These are phyloP conservation scores for Drosophila nigritarsus DNA, from an alignment of 2,888 invertebrate species.

Conservation along the genomic window DNA sequence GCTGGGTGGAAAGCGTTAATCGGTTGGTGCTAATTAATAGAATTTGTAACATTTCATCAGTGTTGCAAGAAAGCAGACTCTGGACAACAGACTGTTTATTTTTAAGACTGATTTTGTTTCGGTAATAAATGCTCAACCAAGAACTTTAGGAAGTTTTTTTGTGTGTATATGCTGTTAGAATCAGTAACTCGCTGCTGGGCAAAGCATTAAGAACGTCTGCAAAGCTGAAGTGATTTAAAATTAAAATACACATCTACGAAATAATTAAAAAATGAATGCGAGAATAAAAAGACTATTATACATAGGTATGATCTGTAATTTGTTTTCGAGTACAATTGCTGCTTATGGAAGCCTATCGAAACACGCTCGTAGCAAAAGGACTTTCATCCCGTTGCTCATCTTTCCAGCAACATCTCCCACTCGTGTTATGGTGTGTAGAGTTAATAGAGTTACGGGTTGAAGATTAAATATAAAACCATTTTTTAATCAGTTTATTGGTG, in stretches of 20 bases:
- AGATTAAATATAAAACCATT: background rate
- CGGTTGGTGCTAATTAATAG: conserved; percentile 70
- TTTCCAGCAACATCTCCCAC: conserved; percentile 84
- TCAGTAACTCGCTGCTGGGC: conserved; percentile 54
- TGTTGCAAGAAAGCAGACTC: conserved; percentile 22
- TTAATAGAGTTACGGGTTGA: background rate
- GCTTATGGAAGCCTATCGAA: conserved; percentile 58
- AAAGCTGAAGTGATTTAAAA: conserved; percentile 5
- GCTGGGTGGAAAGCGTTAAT: conserved; percentile 42
- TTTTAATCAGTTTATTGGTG: conserved; percentile 78
- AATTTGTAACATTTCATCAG: conserved; percentile 64
- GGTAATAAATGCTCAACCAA: conserved; percentile 35
- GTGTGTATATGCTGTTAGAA: conserved; percentile 5
- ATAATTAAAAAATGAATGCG: conserved; percentile 38
- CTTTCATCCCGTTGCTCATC: conserved; percentile 71
- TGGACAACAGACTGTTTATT: conserved; percentile 7
- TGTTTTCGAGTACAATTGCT: conserved; percentile 7
- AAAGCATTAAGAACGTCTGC: conserved; percentile 56
- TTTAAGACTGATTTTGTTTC: conserved; percentile 3
- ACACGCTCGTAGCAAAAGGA: conserved; percentile 60
- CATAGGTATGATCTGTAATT: conserved; percentile 24
- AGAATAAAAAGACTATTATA: conserved; percentile 10
- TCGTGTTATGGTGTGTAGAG: conserved; percentile 77
- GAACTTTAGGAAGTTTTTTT: conserved; percentile 36
- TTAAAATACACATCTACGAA: background rate